Evolutionary conservation across 2,113 vertebrate genomes (phyloP).

Genomic region (Chinchilla lanigera): DNA sequence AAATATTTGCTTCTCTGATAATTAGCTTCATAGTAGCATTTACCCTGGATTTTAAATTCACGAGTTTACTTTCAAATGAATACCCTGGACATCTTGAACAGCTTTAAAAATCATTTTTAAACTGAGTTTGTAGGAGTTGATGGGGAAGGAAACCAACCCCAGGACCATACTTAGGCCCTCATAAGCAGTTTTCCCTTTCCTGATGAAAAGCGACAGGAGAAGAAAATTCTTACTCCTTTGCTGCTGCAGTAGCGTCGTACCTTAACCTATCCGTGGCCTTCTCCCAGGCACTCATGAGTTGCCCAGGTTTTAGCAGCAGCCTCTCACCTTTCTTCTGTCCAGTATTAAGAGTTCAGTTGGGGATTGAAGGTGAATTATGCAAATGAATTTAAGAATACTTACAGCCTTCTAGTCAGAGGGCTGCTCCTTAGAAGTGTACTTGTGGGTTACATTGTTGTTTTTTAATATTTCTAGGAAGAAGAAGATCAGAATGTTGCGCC

Average conservation of each 20-base stretch:
- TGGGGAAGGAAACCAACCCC: not conserved
- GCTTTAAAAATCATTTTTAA: not conserved
- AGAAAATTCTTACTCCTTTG: not conserved
- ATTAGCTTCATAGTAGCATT: not conserved
- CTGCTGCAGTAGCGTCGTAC: not conserved
- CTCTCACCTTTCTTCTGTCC: not conserved
- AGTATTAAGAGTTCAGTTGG: not conserved
- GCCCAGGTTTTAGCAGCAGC: not conserved
- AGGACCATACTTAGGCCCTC: not conserved
- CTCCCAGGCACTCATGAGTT: not conserved
- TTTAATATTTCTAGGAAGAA: slow-evolving; percentile 86
- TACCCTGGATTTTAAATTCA: not conserved
- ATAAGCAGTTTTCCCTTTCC: not conserved
- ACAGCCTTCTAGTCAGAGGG: not conserved
- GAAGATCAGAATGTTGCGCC: slow-evolving; percentile 91
- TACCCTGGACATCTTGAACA: not conserved
- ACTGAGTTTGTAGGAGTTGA: not conserved
- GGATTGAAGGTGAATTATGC: not conserved
- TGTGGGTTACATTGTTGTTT: not conserved
- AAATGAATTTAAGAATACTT: not conserved
- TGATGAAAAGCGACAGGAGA: not conserved
- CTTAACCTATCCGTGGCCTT: not conserved
- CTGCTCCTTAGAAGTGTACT: not conserved
- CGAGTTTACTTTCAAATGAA: slow-evolving; percentile 3
- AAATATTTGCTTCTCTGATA: not conserved